Evolutionary conservation across 1,140 invertebrate species (phyloP).

Genomic region (Venturia canescens): DNA sequence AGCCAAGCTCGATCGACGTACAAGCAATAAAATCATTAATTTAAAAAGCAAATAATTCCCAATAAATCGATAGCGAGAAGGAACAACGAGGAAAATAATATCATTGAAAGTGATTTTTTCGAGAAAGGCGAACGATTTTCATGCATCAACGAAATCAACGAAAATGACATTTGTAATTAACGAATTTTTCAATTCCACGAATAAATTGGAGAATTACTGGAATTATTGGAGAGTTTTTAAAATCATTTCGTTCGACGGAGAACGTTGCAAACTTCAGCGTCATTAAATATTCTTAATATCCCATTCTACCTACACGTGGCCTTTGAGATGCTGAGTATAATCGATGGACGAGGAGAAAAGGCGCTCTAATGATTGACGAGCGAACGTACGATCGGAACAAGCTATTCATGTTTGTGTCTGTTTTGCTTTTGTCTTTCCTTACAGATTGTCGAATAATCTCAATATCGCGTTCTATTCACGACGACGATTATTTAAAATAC

Average conservation of each 20-base stretch:
- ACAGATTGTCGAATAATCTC: not conserved
- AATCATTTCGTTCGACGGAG: too few species aligned
- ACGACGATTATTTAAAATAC: not conserved
- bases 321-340: conserved; percentile 25
- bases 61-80: not conserved
- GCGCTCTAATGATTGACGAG: conserved; percentile 44
- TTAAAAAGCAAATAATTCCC: not conserved
- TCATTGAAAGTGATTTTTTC: not conserved
- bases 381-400: conserved; percentile 33
- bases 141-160: too few species aligned
- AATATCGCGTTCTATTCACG: conserved; percentile 29
- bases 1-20: conserved; percentile 22
- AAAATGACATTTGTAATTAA: conserved; percentile 12
- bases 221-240: too few species aligned
- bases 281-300: conserved; percentile 34
- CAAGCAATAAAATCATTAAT: not conserved
- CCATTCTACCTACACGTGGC: conserved; percentile 40
- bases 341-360: conserved; percentile 40
- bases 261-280: too few species aligned
- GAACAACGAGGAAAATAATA: not conserved
- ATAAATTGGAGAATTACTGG: too few species aligned
- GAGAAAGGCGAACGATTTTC: too few species aligned
- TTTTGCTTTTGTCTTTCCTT: not conserved
- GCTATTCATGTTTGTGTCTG: conserved; percentile 23
- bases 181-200: too few species aligned